A percentile compares a stretch with the other conserved stretches of the same genome.
phyloP scores from a whole-genome alignment of 2,888 invertebrate genomes.

The Tachystola acroxantha region DNA sequence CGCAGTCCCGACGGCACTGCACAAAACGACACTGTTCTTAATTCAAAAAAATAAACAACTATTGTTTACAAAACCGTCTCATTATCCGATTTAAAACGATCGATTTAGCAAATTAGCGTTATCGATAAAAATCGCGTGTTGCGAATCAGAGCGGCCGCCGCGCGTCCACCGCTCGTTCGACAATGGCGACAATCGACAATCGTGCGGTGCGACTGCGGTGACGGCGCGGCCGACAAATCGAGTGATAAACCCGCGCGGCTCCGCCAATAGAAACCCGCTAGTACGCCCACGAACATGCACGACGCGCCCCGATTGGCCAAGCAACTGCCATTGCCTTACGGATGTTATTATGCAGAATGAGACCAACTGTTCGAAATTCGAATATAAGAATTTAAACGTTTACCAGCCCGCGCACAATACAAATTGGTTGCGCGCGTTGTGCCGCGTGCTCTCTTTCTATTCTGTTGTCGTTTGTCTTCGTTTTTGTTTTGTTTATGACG shows the following conservation, averaged over 20 bases:
- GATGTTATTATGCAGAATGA: conserved; percentile 76
- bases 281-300: conserved; percentile 67
- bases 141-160: conserved; percentile 53
- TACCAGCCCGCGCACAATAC: conserved; percentile 68
- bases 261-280: conserved; percentile 56
- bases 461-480: conserved; percentile 37
- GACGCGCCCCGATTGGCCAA: conserved; percentile 67
- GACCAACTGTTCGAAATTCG: conserved; percentile 64
- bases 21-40: conserved; percentile 30
- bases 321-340: conserved; percentile 75
- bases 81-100: conserved; percentile 37
- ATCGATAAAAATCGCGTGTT: conserved; percentile 47
- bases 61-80: conserved; percentile 25
- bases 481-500: conserved; percentile 45
- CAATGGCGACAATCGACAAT: conserved; percentile 77
- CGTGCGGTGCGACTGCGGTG: conserved; percentile 70
- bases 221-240: conserved; percentile 69
- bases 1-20: conserved; percentile 42
- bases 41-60: conserved; percentile 16
- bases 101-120: conserved; percentile 46
- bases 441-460: conserved; percentile 59
- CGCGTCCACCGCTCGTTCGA: conserved; percentile 56
- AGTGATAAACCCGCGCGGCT: conserved; percentile 61
- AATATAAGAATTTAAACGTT: conserved; percentile 74
- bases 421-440: conserved; percentile 69